Evolutionary conservation across 2,888 invertebrate species (phyloP), one percentile per base, ranked within the genome.

Genomic region (Gisinianus flammeolus): DNA sequence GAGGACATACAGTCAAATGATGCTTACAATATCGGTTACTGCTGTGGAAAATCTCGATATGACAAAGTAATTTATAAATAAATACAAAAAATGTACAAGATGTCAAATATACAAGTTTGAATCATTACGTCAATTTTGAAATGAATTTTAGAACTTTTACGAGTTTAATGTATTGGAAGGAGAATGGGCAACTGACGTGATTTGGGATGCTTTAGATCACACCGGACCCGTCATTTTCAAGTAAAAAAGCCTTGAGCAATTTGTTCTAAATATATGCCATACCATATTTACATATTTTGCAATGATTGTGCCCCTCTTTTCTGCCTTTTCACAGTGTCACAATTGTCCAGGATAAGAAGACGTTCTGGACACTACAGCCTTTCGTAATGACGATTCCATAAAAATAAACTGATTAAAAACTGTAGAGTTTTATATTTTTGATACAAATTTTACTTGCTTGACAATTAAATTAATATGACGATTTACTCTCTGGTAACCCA

Each of bases 71-170:
- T 26, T 44, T 16, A 35, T 35, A 35, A 35, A 35, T 35, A 35
- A 8, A 35, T 12, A 8, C 35, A 35, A 35, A 35, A 8, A 35
- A 8, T 8, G 5, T 12, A 35, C 35, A 35, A 12, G 5, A 35
- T 12, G 12, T 35, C 35, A 35, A 8, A 35, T 35, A 12, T 35
- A 8, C 12, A 35, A 35, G 35, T 35, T 35, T 35, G 35, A 8
- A 12, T 35, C 5, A 8, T 8, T 6, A n/a, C 24, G 58, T 10
- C n/a, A 35, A 12, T 5, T n/a, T 10, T n/a, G 19, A 58, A 58
- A 22, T 58, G 58, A 19, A 58, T 74, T 74, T 4, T 33, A 74
- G 74, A 74, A 74, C 67, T 74, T 74, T 8, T 74, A 66, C 22
- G 30, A 68, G 44, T 44, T 68, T 0, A 24, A 35, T 33, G 44